These are phyloP conservation scores for Psittacula derbiana DNA, from an alignment of 2,797 vertebrate species.

Conservation along the genomic window DNA sequence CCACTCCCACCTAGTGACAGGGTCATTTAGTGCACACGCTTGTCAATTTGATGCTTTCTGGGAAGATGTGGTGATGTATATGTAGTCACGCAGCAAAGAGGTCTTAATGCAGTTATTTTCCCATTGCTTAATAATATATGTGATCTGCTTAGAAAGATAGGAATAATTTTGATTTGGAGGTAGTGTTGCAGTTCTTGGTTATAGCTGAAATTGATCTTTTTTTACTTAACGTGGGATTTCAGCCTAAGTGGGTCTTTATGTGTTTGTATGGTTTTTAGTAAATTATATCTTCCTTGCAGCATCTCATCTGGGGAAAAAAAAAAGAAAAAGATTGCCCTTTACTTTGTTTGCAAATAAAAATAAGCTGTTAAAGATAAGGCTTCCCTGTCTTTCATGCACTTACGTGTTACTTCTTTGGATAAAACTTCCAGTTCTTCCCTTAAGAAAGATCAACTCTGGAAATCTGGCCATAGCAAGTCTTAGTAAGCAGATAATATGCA, in stretches of 20 bases:
- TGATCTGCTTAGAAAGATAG: background rate
- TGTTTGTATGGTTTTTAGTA: background rate
- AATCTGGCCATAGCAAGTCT: background rate
- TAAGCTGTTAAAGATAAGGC: background rate
- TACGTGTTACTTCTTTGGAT: background rate
- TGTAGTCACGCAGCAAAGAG: background rate
- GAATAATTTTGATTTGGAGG: background rate
- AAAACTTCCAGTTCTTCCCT: background rate
- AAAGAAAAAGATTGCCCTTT: background rate
- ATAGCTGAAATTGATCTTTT: background rate
- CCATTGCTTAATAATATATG: rapidly evolving
- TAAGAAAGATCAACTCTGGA: background rate
- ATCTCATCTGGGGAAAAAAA: background rate
- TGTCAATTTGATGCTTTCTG: background rate
- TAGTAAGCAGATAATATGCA: background rate
- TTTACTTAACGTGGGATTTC: background rate
- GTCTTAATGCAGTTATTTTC: background rate
- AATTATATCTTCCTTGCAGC: background rate
- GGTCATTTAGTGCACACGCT: rapidly evolving
- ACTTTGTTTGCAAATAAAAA: background rate
- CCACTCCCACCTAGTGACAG: background rate
- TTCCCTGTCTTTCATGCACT: background rate
- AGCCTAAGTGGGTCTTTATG: background rate
- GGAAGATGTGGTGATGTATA: background rate
- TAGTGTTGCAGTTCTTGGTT: background rate